Evolutionary conservation across 2,888 invertebrate species (phyloP), one percentile per base, ranked within the genome.

Genomic region (Dinocampus coccinellae): DNA sequence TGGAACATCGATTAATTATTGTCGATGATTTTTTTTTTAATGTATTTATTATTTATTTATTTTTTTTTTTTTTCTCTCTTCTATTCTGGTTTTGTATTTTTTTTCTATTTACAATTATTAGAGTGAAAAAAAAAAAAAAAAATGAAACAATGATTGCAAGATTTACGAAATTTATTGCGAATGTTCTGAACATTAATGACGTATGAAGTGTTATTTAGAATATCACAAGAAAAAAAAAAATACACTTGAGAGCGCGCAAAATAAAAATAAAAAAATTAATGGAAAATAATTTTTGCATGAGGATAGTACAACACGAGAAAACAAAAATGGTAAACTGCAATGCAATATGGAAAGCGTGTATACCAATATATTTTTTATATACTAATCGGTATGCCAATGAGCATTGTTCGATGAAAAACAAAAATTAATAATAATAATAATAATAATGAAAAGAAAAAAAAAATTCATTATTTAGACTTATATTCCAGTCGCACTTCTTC

Each of bases 301-400:
- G 75, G 74, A 76, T 78, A 74, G 79, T 77, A 80, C 76, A 73
- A 78, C 75, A 76, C 71, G 74, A 74, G 39, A 77, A 79, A 77
- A 77, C n/a, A 81, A 79, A 81, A 80, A 78, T 77, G 78, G 79
- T 82, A 80, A 82, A 82, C 80, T 77, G 81, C 81, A 85, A 84
- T 83, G 84, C 83, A 83, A 84, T 85, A 83, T 77, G 82, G 81
- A 84, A 83, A 81, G 81, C 82, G 84, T 81, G 81, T 84, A 83
- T 83, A 84, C 81, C 82, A 84, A 85, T 85, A 86, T 86, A 86
- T 86, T 85, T 86, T 86, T 86, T 86, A 85, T 85, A 85, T 84
- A 83, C 82, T 80, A 29, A 82, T 81, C 76, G 82, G 79, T 79
- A 82, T 81, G 80, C 78, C 78, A 78, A 80, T 80, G 77, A 81